These are phyloP conservation scores for Periophthalmodon schlosseri DNA, from an alignment of 2,113 vertebrate genomes.

Conservation along the genomic window DNA sequence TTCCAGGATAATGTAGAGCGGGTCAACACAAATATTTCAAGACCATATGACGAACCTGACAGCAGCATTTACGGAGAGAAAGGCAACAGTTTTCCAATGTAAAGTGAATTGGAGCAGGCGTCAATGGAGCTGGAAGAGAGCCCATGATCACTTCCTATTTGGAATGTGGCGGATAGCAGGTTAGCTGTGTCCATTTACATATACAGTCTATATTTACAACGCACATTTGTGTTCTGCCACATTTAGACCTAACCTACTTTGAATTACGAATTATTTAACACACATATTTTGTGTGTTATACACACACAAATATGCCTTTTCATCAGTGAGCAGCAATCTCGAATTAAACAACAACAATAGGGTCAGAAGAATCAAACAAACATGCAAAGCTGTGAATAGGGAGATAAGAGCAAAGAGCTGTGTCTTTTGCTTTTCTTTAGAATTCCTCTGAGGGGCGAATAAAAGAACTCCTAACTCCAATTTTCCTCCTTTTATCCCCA, in stretches of 20 bases:
- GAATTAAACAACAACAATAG: conserved; percentile 4
- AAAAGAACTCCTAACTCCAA: conserved; percentile 49
- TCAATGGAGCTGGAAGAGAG: too few species aligned
- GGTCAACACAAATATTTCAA: too few species aligned
- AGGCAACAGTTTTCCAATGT: too few species aligned
- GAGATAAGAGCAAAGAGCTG: conserved; percentile 34
- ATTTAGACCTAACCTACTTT: background rate
- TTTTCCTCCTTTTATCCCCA: conserved; percentile 32
- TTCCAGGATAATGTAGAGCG: too few species aligned
- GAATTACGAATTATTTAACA: background rate
- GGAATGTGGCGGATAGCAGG: too few species aligned
- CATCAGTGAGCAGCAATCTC: background rate
- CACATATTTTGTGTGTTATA: too few species aligned
- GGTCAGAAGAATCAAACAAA: conserved; percentile 15
- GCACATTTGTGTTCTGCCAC: conserved; percentile 1
- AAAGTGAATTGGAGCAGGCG: too few species aligned
- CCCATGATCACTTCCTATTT: too few species aligned
- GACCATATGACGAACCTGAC: too few species aligned
- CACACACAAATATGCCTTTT: background rate
- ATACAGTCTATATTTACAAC: background rate
- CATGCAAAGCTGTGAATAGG: conserved; percentile 29
- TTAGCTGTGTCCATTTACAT: too few species aligned
- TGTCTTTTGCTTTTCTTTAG: conserved; percentile 28
- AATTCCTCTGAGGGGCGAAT: conserved; percentile 16
- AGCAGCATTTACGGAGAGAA: too few species aligned